Base-by-base conservation (phyloP, 2,888 invertebrate species). In the Plagodis pulveraria region DNA sequence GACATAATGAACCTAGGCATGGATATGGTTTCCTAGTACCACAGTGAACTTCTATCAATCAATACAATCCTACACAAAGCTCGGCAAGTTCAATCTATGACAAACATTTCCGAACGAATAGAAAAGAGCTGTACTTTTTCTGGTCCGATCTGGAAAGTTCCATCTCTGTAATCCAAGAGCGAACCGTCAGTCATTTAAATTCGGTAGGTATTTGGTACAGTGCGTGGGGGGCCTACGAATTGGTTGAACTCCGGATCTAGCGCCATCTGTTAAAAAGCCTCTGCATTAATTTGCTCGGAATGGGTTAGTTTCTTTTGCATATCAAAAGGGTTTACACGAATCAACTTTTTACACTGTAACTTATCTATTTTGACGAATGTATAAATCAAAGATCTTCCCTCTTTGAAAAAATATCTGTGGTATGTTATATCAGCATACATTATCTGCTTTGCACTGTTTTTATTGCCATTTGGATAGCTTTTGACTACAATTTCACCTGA, bases 181-280 rank as follows among this genome's bases (percentile, higher is more conserved):
- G 50, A 43, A 32, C 56, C 61, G 65, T 59, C 62, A 56, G 50
- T 60, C 59, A 59, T 65, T 67, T 51, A 49, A 56, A 67, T 65
- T 67, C 67, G 36, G 57, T 35, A 32, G 56, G 56, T 50, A 53
- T 40, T 40, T 44, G 9, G 35, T 32, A 35, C 49, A n/a, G 22
- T 22, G 44, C 41, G 56, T 41, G 57, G 41, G 38, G 40, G 41
- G 61, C 65, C 50, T 65, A 61, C 58, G 57, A 65, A 61, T 58
- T 53, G 45, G 38, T 44, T 50, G 47, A 43, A 49, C 48, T 51
- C 46, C 33, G 12, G 40, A 50, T 55, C 49, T 49, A 40, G 52
- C 40, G 49, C 40, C 43, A 47, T 54, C 47, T 59, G 49, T 58
- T 44, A 58, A 12, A 42, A 22, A 22, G 34, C 45, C 53, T 40